A percentile compares a stretch with the other conserved stretches of the same genome.
Conservation (phyloP, 2,113 vertebrate species). For the Sinocyclocheilus grahami region DNA sequence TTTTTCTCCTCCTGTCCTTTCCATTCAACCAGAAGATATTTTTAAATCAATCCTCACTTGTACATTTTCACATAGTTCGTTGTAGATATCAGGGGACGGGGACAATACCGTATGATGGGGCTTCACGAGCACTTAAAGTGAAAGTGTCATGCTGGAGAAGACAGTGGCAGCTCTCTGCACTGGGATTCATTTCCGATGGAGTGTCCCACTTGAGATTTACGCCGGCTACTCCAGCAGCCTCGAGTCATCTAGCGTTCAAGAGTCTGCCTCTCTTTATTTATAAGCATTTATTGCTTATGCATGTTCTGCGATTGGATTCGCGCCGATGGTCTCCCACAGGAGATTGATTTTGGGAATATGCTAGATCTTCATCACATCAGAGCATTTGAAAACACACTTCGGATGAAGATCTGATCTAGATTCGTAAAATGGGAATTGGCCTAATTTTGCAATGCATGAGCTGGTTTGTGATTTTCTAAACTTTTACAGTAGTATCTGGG, state of each 20-base stretch:
- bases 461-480: not conserved
- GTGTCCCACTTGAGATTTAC: constrained; percentile 23
- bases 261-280: not conserved
- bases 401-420: not conserved
- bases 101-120: not conserved
- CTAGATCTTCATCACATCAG: not conserved
- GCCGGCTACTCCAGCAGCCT: not conserved
- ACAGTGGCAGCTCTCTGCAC: not conserved
- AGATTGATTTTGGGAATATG: not conserved
- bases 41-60: constrained; percentile 26
- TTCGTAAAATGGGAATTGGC: not conserved
- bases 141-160: constrained; percentile 17
- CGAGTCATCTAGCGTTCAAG: not conserved
- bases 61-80: constrained; percentile 16
- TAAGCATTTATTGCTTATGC: not conserved
- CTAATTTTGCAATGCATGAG: not conserved
- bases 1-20: not conserved
- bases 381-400: not conserved
- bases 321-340: not conserved
- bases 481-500: not conserved
- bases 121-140: constrained; percentile 24
- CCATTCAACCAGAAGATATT: constrained; percentile 35
- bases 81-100: not conserved
- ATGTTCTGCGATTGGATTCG: not conserved
- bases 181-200: constrained; percentile 1